These are phyloP conservation scores for Odontocerum albicorne DNA, from an alignment of 2,888 invertebrate genomes.

Conservation along the genomic window DNA sequence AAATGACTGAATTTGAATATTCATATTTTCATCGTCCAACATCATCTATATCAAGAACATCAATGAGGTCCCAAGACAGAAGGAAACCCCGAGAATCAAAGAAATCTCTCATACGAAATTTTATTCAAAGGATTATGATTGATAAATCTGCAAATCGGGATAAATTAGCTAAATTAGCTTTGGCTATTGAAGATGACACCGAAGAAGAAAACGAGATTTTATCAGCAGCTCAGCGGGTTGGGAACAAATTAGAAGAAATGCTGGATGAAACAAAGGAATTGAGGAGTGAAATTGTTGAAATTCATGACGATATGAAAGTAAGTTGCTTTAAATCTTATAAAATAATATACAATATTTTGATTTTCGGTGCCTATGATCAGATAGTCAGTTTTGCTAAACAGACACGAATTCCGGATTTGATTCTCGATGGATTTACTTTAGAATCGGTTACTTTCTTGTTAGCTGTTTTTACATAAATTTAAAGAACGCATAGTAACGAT, in stretches of 20 bases:
- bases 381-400: too few species aligned
- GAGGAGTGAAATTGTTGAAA: constrained; percentile 53
- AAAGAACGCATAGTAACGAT: too few species aligned
- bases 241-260: constrained; percentile 50
- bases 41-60: constrained; percentile 39
- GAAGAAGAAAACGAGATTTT: constrained; percentile 41
- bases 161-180: constrained; percentile 49
- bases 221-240: constrained; percentile 43
- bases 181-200: constrained; percentile 51
- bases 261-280: constrained; percentile 52
- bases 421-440: too few species aligned
- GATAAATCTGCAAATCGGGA: constrained; percentile 48
- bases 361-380: too few species aligned
- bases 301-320: constrained; percentile 57
- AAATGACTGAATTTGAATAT: constrained; percentile 29
- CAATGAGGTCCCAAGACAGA: constrained; percentile 38
- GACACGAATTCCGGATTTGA: too few species aligned
- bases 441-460: too few species aligned
- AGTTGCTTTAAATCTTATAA: constrained; percentile 8
- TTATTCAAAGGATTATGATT: constrained; percentile 37
- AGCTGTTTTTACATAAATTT: too few species aligned
- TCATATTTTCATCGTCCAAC: constrained; percentile 24
- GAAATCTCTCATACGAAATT: constrained; percentile 30
- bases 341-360: not conserved
- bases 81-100: constrained; percentile 42